phyloP scores from a whole-genome alignment of 92 coral and sea anemone species.

The Isaurus tuberculatus region DNA sequence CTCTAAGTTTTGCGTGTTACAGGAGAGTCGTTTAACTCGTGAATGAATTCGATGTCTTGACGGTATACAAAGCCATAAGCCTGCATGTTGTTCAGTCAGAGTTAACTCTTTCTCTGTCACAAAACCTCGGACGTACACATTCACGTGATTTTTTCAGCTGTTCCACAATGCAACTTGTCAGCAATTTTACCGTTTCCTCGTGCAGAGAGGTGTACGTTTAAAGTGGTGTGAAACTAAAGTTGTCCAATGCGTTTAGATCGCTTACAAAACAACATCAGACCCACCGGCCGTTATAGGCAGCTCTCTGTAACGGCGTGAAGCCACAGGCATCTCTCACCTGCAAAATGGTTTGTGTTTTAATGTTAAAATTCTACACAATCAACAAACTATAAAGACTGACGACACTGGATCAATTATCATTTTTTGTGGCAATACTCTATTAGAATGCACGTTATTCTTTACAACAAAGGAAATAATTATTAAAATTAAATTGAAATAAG shows the following conservation, averaged over 20 bases:
- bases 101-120: slow-evolving; percentile 6
- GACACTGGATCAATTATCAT: too few species aligned
- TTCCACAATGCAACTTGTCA: slow-evolving; percentile 60
- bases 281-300: slow-evolving; percentile 75
- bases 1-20: not conserved
- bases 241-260: slow-evolving; percentile 62
- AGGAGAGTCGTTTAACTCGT: not conserved
- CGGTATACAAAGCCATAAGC: slow-evolving; percentile 30
- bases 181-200: slow-evolving; percentile 54
- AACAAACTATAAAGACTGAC: too few species aligned
- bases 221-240: slow-evolving; percentile 77
- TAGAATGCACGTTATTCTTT: too few species aligned
- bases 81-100: slow-evolving; percentile 38
- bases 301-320: slow-evolving; percentile 72
- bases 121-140: not conserved
- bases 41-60: not conserved
- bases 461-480: too few species aligned
- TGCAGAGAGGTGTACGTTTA: slow-evolving; percentile 75
- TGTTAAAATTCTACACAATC: not conserved
- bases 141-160: slow-evolving; percentile 37
- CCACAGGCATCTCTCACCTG: slow-evolving; percentile 74
- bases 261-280: slow-evolving; percentile 53
- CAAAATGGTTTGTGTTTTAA: not conserved
- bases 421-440: too few species aligned
- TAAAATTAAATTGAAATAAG: too few species aligned